Percentiles rank a stretch among this genome's conserved stretches.
phyloP scores from a whole-genome alignment of 2,113 vertebrate species.

The Callaeas wilsoni region DNA sequence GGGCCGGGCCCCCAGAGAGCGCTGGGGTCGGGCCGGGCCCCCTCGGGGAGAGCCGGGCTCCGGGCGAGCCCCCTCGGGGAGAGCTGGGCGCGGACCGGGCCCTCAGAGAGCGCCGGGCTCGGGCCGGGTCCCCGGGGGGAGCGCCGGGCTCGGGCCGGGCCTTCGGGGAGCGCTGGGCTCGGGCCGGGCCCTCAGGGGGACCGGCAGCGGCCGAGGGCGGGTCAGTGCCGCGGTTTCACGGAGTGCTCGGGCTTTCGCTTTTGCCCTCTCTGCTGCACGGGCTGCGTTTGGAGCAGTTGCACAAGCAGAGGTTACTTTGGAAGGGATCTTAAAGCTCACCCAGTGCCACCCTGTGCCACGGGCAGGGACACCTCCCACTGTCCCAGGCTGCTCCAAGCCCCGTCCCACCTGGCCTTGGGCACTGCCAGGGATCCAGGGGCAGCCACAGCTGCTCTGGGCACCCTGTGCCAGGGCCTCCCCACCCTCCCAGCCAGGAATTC shows the following conservation, averaged over 20 bases:
- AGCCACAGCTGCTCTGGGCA: background rate
- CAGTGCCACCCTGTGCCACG: background rate
- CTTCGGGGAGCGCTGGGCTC: too few species aligned
- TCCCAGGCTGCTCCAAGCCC: fast-evolving
- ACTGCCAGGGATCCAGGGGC: background rate
- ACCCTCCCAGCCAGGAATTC: background rate
- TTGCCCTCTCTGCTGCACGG: fast-evolving
- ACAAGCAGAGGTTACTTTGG: too few species aligned
- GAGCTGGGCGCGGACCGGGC: background rate
- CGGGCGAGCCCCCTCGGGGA: background rate
- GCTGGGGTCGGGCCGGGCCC: too few species aligned
- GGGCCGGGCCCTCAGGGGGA: too few species aligned
- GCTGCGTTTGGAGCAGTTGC: background rate
- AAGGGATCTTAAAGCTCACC: background rate
- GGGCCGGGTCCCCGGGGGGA: background rate
- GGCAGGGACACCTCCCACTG: background rate
- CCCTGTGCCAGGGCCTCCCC: background rate
- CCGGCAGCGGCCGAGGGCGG: background rate
- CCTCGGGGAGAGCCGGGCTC: background rate
- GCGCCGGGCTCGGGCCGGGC: background rate
- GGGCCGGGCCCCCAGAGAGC: background rate
- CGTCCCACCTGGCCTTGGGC: fast-evolving
- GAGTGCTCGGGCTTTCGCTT: fast-evolving
- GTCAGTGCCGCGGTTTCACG: fast-evolving
- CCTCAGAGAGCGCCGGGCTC: too few species aligned